These are phyloP conservation scores for Macrocentrus cingulum DNA, from an alignment of 1,140 invertebrate genomes.

Conservation along the genomic window DNA sequence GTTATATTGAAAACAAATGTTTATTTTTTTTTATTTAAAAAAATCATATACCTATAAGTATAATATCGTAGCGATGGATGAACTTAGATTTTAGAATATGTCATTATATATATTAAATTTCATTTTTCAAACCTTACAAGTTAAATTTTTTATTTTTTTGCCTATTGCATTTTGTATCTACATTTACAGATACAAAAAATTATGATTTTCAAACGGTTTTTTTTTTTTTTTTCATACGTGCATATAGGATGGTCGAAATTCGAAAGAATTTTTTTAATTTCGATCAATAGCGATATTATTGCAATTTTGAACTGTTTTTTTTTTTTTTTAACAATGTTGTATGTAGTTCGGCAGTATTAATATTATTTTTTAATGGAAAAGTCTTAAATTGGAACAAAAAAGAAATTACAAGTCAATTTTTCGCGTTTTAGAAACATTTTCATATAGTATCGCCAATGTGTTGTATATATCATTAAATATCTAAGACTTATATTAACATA, in stretches of 20 bases:
- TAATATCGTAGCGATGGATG: slow-evolving; percentile 50
- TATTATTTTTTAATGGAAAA: too few relatives aligned
- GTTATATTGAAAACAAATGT: slow-evolving; percentile 57
- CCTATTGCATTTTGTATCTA: slow-evolving; percentile 54
- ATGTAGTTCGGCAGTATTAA: too few relatives aligned
- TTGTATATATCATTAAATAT: slow-evolving; percentile 31
- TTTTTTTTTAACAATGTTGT: neutral
- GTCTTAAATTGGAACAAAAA: too few relatives aligned
- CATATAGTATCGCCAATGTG: slow-evolving; percentile 44
- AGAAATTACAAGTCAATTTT: too few relatives aligned
- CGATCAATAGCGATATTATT: too few relatives aligned
- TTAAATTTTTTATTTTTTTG: slow-evolving; percentile 39
- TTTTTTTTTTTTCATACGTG: slow-evolving; percentile 21
- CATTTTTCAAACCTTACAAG: slow-evolving; percentile 54
- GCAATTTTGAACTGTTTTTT: slow-evolving; percentile 40
- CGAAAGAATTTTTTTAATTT: slow-evolving; percentile 10
- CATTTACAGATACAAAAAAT: slow-evolving; percentile 55
- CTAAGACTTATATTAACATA: slow-evolving; percentile 55
- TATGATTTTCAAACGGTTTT: slow-evolving; percentile 36
- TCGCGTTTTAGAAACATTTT: slow-evolving; percentile 27
- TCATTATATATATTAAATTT: slow-evolving; percentile 29
- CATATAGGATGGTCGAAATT: neutral
- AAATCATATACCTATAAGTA: slow-evolving; percentile 54
- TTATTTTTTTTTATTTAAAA: slow-evolving; percentile 56
- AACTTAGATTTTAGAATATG: slow-evolving; percentile 46